These are phyloP conservation scores for Vulpes vulpes DNA, from an alignment of 2,113 vertebrate genomes.

Conservation along the genomic window DNA sequence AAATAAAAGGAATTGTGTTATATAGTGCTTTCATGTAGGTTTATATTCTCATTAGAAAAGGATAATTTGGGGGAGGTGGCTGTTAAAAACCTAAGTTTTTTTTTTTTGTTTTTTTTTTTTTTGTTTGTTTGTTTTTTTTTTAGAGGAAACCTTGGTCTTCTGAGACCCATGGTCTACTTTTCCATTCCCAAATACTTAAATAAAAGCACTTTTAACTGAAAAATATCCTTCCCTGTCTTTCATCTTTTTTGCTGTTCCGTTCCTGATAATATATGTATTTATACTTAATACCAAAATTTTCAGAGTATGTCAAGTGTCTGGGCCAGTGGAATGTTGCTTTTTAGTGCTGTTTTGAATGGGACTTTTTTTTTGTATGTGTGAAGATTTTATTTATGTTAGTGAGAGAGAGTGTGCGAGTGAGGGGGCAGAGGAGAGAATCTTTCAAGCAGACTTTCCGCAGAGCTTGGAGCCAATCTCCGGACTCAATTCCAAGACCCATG, in stretches of 20 bases:
- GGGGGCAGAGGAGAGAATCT: not conserved
- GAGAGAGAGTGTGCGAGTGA: not conserved
- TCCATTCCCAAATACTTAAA: not conserved
- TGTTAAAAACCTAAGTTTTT: conserved; percentile 20
- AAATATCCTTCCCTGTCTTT: not conserved
- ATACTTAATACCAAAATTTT: not conserved
- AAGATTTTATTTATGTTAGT: not conserved
- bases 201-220: not conserved
- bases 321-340: not conserved
- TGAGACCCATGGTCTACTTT: not conserved
- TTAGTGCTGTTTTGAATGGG: not conserved
- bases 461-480: not conserved
- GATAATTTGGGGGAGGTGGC: not conserved
- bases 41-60: conserved; percentile 8
- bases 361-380: not conserved
- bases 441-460: not conserved
- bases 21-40: not conserved
- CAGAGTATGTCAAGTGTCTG: not conserved
- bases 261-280: not conserved
- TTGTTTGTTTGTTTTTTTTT: not conserved
- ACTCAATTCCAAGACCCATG: not conserved
- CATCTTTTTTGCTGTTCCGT: not conserved
- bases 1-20: not conserved
- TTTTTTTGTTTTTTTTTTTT: not conserved
- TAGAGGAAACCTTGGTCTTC: not conserved